A percentile compares a stretch with the other conserved stretches of the same genome.
phyloP scores from a whole-genome alignment of 2,888 invertebrate species.

The Ptilodon capucinus region DNA sequence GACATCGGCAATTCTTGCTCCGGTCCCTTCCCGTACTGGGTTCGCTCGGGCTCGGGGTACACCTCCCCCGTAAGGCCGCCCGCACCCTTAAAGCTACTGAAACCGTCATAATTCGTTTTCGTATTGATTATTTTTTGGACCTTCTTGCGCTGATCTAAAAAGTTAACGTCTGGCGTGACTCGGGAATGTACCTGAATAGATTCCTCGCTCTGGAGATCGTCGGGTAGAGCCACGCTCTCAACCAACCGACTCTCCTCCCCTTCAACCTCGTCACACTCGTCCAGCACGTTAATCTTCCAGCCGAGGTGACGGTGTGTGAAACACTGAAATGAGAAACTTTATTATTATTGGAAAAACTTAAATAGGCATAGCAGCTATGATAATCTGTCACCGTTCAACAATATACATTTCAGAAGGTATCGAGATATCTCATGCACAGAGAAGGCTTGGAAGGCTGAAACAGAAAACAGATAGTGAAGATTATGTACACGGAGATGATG shows the following conservation, averaged over 20 bases:
- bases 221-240: slow-evolving; percentile 62
- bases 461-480: slow-evolving; percentile 75
- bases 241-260: slow-evolving; percentile 80
- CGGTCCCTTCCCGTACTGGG: slow-evolving; percentile 49
- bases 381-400: slow-evolving; percentile 55
- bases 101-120: slow-evolving; percentile 77
- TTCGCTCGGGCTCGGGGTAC: slow-evolving; percentile 40
- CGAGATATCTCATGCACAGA: slow-evolving; percentile 72
- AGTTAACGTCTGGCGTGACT: slow-evolving; percentile 83
- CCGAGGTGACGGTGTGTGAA: slow-evolving; percentile 96
- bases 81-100: slow-evolving; percentile 67
- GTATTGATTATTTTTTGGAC: slow-evolving; percentile 73
- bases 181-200: slow-evolving; percentile 86
- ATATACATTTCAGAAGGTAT: slow-evolving; percentile 42
- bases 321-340: slow-evolving; percentile 84
- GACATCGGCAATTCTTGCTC: slow-evolving; percentile 75
- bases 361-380: slow-evolving; percentile 11
- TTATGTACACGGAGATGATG: slow-evolving; percentile 63
- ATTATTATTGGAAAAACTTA: slow-evolving; percentile 6
- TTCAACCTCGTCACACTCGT: slow-evolving; percentile 86
- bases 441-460: slow-evolving; percentile 80
- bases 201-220: slow-evolving; percentile 68
- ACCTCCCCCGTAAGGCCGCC: slow-evolving; percentile 59
- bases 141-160: slow-evolving; percentile 69
- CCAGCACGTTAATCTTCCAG: slow-evolving; percentile 96